Base-by-base conservation (phyloP, 2,797 vertebrate species). In the Prunella strophiata region DNA sequence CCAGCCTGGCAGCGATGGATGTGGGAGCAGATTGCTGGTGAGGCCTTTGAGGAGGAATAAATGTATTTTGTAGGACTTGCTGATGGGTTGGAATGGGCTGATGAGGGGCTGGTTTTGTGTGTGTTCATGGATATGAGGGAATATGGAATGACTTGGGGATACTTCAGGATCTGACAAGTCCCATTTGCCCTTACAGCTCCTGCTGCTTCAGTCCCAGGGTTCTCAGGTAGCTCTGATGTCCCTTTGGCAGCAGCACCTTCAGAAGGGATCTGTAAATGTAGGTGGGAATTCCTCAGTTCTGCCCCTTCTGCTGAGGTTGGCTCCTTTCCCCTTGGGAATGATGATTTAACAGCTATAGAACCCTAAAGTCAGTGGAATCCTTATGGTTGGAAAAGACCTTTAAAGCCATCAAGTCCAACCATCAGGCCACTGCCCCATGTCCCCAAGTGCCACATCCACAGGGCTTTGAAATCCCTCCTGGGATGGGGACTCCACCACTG, bases 51-150 rank as follows among this genome's bases (percentile, higher is more conserved):
- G 52, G 48, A 71, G 65, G 61, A n/a, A 22, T 34, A 10, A 25
- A 42, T 47, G 55, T 5, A 0, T 62, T 62, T 55, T 12, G 2
- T 22, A 13, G 58, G 58, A 6, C 13, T 30, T 14, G 5, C 29
- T 10, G 50, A 9, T 10, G 71, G 62, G 10, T 5, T 30, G 63
- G 62, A 1, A 5, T 5, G 67, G 34, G 75, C 48, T 23, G 58
- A 0, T 7, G 10, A 1, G 50, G 66, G 26, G 13, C 84, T 70
- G 91, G 30, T 0, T 55, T n/a, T 5, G 67, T 16, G 5, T 8
- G 23, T 0, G 0, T 27, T 30, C 10, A 1, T 4, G 67, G 52
- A 1, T 6, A 0, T 2, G 43, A 15, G 19, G 68, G 16, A 61
- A 59, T 42, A 1, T 0, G 26, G 76, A 34, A 23, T 50, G 26